phyloP scores from a whole-genome alignment of 2,113 vertebrate genomes.

The Nesospiza acunhae region DNA sequence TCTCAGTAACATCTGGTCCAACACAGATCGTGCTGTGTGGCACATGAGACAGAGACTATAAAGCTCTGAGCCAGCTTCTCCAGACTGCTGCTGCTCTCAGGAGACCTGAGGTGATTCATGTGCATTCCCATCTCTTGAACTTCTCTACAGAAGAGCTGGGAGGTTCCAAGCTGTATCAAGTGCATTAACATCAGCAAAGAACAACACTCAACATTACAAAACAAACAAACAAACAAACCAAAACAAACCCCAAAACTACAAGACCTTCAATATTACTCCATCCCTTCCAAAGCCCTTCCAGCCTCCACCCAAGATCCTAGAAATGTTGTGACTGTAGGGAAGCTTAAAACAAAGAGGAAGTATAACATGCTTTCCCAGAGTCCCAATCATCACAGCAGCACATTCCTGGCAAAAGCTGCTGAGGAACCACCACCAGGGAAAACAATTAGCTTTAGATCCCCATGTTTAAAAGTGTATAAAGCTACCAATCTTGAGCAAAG shows the following conservation, averaged over 20 bases:
- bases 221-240: not conserved
- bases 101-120: not conserved
- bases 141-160: not conserved
- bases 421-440: not conserved
- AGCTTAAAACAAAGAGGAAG: not conserved
- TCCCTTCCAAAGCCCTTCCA: not conserved
- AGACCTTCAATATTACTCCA: not conserved
- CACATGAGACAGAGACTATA: not conserved
- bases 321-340: not conserved
- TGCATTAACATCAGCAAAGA: not conserved
- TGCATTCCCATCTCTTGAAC: not conserved
- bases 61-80: not conserved
- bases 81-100: not conserved
- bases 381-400: not conserved
- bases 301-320: not conserved
- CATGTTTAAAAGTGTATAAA: not conserved
- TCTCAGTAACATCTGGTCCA: slow-evolving; percentile 4
- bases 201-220: not conserved
- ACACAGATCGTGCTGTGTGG: not conserved
- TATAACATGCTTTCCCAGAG: not conserved
- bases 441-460: not conserved
- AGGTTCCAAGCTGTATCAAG: not conserved
- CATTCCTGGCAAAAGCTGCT: not conserved
- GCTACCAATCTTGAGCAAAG: not conserved
- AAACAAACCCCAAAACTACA: not conserved